Evolutionary conservation across 2,797 vertebrate species (phyloP).

Genomic region (Naso thynnoides): DNA sequence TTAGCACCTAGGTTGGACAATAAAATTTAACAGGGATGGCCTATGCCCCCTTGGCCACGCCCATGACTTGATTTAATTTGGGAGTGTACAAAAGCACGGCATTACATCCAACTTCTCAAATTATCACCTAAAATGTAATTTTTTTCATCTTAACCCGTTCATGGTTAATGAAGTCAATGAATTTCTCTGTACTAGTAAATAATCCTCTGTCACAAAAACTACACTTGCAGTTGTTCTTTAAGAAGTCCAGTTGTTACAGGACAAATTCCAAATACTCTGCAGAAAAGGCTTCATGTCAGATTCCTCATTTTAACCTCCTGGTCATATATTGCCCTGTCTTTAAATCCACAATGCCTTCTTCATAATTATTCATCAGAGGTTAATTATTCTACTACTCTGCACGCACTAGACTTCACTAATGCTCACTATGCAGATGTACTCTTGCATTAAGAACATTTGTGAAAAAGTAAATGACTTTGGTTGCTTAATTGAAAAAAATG

Average conservation of each 20-base stretch:
- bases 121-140: no score
- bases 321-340: background rate
- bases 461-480: background rate
- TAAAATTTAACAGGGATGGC: no score
- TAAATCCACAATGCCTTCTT: background rate
- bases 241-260: background rate
- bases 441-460: background rate
- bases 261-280: background rate
- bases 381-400: background rate
- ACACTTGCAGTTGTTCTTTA: background rate
- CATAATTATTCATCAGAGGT: background rate
- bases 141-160: no score
- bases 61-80: no score
- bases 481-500: background rate
- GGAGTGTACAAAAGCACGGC: no score
- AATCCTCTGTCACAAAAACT: no score
- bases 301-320: background rate
- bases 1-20: no score
- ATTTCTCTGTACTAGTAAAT: no score
- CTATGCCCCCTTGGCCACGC: no score
- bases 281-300: slow-evolving; percentile 8
- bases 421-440: no score
- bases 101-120: no score
- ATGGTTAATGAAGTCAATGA: no score
- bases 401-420: background rate